Percentiles rank a stretch among this genome's conserved stretches.
Evolutionary conservation across 2,113 vertebrate genomes (phyloP).

Genomic region (Aphyosemion australe): DNA sequence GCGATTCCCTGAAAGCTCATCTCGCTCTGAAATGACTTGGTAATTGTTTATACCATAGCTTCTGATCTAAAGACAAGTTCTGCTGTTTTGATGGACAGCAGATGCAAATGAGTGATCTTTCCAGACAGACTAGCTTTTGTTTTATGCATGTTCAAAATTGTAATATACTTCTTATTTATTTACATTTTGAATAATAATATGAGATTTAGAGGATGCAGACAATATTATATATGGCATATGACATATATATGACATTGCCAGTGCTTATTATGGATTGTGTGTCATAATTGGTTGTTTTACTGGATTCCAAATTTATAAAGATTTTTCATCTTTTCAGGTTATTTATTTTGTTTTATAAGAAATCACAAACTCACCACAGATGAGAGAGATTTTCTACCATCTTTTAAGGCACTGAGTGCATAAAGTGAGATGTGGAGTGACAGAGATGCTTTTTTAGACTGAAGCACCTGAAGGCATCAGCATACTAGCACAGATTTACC

Average conservation of each 20-base stretch:
- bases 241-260: too few relatives aligned
- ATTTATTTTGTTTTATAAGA: constrained; percentile 12
- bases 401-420: not conserved
- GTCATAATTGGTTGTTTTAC: too few relatives aligned
- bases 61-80: constrained; percentile 60
- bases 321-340: too few relatives aligned
- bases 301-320: too few relatives aligned
- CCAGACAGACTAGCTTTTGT: constrained; percentile 53
- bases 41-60: constrained; percentile 61
- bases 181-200: too few relatives aligned
- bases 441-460: constrained; percentile 10
- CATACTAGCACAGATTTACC: constrained; percentile 8
- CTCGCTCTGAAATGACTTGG: constrained; percentile 50
- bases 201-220: too few relatives aligned
- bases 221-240: too few relatives aligned
- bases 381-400: constrained; percentile 1
- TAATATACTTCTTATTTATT: too few relatives aligned
- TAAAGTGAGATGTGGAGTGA: constrained; percentile 7
- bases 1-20: constrained; percentile 55
- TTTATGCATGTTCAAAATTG: constrained; percentile 28
- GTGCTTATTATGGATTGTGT: not conserved
- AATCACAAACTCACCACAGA: not conserved
- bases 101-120: constrained; percentile 61
- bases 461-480: constrained; percentile 27
- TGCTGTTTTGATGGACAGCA: constrained; percentile 64